These are phyloP conservation scores for Andrena marginata DNA, from an alignment of 2,888 invertebrate genomes.

Conservation along the genomic window DNA sequence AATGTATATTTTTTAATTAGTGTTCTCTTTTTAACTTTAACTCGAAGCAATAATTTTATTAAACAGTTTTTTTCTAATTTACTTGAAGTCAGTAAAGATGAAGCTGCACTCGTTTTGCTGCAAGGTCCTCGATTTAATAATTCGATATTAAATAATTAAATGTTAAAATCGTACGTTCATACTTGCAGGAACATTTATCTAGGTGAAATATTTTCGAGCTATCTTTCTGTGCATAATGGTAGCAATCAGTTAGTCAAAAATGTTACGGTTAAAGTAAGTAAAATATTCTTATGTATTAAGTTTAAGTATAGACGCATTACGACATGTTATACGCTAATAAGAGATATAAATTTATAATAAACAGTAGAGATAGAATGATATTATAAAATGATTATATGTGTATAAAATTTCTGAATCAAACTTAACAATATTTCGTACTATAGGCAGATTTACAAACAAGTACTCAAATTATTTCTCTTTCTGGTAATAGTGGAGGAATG, in stretches of 20 bases:
- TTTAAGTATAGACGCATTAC: background rate
- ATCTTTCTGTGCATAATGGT: constrained; percentile 98
- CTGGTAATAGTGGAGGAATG: constrained; percentile 88
- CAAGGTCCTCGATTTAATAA: no score
- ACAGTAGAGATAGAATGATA: constrained; percentile 1
- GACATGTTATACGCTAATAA: background rate
- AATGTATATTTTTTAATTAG: background rate
- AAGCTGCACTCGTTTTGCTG: no score
- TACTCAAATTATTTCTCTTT: constrained; percentile 93
- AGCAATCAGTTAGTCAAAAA: constrained; percentile 93
- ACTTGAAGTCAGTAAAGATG: no score
- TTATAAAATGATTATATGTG: constrained; percentile 81
- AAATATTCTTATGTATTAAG: constrained; percentile 16
- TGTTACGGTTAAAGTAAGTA: constrained; percentile 91
- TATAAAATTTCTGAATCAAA: constrained; percentile 5
- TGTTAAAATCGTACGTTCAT: constrained; percentile 2
- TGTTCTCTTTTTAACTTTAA: no score
- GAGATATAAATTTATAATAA: background rate
- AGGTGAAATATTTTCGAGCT: constrained; percentile 99
- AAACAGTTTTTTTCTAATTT: no score
- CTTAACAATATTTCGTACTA: constrained; percentile 13
- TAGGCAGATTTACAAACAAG: constrained; percentile 97
- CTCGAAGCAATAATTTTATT: no score
- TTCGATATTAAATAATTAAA: background rate
- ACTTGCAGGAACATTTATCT: constrained; percentile 94